phyloP scores from a whole-genome alignment of 2,113 vertebrate genomes.

The Nothoprocta perdicaria region DNA sequence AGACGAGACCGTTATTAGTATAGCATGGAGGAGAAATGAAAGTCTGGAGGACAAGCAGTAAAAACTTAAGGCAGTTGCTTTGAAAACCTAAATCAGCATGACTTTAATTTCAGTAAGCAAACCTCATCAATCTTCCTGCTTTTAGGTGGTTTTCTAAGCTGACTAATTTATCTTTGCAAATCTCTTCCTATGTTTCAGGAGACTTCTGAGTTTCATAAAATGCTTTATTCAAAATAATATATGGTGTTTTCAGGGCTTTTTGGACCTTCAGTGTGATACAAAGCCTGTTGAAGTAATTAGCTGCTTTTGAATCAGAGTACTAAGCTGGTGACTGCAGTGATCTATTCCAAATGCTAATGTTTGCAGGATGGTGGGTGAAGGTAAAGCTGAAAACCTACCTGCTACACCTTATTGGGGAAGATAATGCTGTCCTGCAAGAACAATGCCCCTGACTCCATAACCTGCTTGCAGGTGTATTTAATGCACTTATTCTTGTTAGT shows the following conservation, averaged over 20 bases:
- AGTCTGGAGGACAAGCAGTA: not conserved
- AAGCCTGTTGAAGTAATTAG: not conserved
- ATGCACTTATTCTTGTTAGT: not conserved
- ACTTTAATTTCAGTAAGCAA: no score
- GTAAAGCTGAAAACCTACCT: no score
- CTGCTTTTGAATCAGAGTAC: no score
- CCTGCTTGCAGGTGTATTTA: not conserved
- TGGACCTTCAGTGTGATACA: not conserved
- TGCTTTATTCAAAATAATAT: not conserved
- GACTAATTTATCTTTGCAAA: no score
- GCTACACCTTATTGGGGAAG: not conserved
- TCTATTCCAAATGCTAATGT: no score
- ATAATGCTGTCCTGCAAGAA: not conserved
- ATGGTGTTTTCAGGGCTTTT: not conserved
- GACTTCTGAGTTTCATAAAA: not conserved
- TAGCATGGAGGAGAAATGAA: not conserved
- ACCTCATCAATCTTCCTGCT: no score
- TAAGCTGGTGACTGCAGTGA: no score
- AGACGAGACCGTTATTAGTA: not conserved
- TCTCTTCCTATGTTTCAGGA: not conserved
- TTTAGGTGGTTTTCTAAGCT: no score
- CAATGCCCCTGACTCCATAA: not conserved
- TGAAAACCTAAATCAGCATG: not conserved
- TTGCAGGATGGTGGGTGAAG: no score
- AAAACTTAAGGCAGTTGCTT: not conserved